Conservation (phyloP, 2,888 invertebrate genomes). For the Drosophila dives region DNA sequence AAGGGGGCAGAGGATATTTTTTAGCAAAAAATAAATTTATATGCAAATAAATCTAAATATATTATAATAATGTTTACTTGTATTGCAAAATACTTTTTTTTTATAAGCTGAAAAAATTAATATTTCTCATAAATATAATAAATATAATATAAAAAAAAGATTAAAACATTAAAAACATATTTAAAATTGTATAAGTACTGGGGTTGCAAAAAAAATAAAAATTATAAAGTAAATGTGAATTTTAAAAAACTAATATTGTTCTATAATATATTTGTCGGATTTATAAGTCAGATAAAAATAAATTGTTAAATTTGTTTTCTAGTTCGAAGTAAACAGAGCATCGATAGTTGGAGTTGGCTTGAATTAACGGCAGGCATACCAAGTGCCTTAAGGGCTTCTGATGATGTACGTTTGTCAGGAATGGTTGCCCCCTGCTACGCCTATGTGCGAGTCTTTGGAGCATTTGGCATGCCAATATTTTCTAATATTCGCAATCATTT, state of each 20-base stretch:
- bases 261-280: neutral
- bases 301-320: neutral
- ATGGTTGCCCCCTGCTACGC: neutral
- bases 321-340: neutral
- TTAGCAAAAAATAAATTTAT: neutral
- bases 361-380: neutral
- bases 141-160: neutral
- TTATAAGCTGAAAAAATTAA: neutral
- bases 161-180: neutral
- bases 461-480: slow-evolving; percentile 73
- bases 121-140: neutral
- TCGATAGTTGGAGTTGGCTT: neutral
- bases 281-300: neutral
- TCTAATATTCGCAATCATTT: slow-evolving; percentile 78
- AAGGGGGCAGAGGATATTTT: neutral
- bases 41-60: too few relatives aligned
- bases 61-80: neutral
- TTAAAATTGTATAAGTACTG: neutral
- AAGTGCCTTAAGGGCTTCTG: too few relatives aligned
- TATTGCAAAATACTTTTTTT: neutral
- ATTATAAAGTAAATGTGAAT: neutral
- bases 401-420: neutral
- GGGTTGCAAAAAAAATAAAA: neutral
- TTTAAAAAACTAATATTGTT: neutral
- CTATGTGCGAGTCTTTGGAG: slow-evolving; percentile 28